A percentile compares a stretch with the other conserved stretches of the same genome.
Conservation (phyloP, 2,888 invertebrate genomes). For the Polyommatus icarus region DNA sequence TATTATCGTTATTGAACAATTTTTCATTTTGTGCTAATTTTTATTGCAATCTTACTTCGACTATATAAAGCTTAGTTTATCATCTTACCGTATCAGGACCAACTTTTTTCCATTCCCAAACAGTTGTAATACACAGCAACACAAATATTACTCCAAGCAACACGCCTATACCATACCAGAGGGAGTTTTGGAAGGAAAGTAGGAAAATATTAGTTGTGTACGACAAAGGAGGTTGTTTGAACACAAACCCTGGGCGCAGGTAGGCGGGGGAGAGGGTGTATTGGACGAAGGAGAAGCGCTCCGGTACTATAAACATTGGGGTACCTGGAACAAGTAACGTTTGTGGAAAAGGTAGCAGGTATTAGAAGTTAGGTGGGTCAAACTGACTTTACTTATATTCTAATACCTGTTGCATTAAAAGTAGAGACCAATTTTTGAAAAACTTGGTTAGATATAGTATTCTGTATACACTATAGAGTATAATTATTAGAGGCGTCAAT, state of each 20-base stretch:
- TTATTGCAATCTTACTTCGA: too few species aligned
- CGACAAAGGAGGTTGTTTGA: constrained; percentile 83
- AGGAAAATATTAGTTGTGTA: constrained; percentile 83
- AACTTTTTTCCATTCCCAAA: constrained; percentile 56
- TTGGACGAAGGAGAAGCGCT: constrained; percentile 46
- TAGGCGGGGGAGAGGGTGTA: constrained; percentile 68
- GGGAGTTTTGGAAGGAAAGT: constrained; percentile 80
- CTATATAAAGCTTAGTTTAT: too few species aligned
- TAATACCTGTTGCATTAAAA: neutral
- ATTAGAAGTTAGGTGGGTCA: too few species aligned
- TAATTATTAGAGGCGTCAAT: too few species aligned
- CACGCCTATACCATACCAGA: constrained; percentile 79
- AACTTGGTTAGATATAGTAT: too few species aligned
- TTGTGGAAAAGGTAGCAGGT: too few species aligned
- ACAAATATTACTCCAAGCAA: constrained; percentile 58
- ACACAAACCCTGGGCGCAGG: constrained; percentile 75
- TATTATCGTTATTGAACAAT: too few species aligned
- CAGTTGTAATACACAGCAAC: constrained; percentile 60
- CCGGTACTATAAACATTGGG: constrained; percentile 27
- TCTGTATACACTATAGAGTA: too few species aligned
- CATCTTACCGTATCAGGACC: constrained; percentile 10
- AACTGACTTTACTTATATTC: too few species aligned
- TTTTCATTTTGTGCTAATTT: too few species aligned
- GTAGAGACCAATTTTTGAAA: too few species aligned
- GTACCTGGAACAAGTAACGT: constrained; percentile 21